Evolutionary conservation across 2,888 invertebrate genomes (phyloP).

Genomic region (Ennomos quercinarius): DNA sequence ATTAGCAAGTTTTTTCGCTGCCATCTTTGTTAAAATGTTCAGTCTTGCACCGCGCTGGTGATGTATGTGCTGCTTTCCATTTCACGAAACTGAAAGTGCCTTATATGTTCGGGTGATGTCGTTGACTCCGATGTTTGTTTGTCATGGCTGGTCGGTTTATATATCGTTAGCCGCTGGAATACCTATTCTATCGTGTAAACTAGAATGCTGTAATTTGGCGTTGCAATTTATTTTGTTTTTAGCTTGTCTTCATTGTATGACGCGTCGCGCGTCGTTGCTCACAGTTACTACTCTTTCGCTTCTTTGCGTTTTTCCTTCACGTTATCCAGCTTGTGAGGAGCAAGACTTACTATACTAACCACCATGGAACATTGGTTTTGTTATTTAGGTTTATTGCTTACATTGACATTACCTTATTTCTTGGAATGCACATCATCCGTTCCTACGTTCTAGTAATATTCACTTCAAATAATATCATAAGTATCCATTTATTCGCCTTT

Average conservation of each 20-base stretch:
- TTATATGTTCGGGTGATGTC: slow-evolving; percentile 81
- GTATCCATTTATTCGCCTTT: slow-evolving; percentile 41
- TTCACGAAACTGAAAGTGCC: slow-evolving; percentile 83
- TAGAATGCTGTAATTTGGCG: slow-evolving; percentile 73
- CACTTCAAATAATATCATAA: slow-evolving; percentile 6
- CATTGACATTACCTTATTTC: slow-evolving; percentile 15
- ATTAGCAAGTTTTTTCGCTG: slow-evolving; percentile 72
- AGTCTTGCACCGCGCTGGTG: slow-evolving; percentile 64
- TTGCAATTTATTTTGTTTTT: slow-evolving; percentile 73
- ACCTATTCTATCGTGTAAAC: slow-evolving; percentile 72
- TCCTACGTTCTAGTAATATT: slow-evolving; percentile 6
- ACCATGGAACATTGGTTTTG: slow-evolving; percentile 36
- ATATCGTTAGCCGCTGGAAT: slow-evolving; percentile 58
- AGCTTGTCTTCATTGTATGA: slow-evolving; percentile 58
- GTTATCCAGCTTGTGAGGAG: slow-evolving; percentile 30
- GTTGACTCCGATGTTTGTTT: slow-evolving; percentile 83
- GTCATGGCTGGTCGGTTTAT: slow-evolving; percentile 73
- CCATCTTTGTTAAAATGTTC: slow-evolving; percentile 75
- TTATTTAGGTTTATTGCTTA: slow-evolving; percentile 31
- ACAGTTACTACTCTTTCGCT: slow-evolving; percentile 59
- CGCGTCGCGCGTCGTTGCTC: slow-evolving; percentile 58
- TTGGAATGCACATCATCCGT: slow-evolving; percentile 5
- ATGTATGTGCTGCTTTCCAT: slow-evolving; percentile 78
- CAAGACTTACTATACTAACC: slow-evolving; percentile 21
- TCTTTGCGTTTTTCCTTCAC: slow-evolving; percentile 47